Conservation (phyloP, 2,797 vertebrate genomes). For the Cyprinodon diabolis region DNA sequence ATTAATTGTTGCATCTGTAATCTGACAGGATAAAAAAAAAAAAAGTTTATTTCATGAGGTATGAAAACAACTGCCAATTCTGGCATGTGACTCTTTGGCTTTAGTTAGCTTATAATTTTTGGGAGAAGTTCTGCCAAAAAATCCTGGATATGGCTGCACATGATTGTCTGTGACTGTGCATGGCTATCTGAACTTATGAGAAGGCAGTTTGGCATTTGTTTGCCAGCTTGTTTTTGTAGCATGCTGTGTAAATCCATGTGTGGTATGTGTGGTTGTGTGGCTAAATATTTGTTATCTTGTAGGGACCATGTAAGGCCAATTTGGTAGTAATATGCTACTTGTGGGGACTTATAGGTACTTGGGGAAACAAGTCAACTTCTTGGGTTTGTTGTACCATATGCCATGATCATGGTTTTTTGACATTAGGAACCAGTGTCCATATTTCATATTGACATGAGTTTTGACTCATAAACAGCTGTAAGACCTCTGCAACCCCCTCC, state of each 20-base stretch:
- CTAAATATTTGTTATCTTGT: no score
- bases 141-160: slow-evolving; percentile 29
- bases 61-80: not conserved
- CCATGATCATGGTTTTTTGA: no score
- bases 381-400: no score
- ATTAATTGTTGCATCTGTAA: not conserved
- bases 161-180: slow-evolving; percentile 45
- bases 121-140: slow-evolving; percentile 43
- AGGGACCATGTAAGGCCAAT: no score
- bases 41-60: not conserved
- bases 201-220: slow-evolving; percentile 59
- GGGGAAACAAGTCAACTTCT: no score
- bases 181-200: slow-evolving; percentile 62
- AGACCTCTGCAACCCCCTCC: no score
- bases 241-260: slow-evolving; percentile 26
- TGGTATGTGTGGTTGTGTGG: slow-evolving; percentile 22
- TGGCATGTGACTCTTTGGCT: slow-evolving; percentile 24
- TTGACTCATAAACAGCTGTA: no score
- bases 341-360: no score
- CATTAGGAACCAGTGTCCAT: no score
- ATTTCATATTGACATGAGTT: no score
- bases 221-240: slow-evolving; percentile 49
- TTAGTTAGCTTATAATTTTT: slow-evolving; percentile 25
- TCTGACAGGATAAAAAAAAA: not conserved
- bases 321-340: no score